Conservation (phyloP, 2,113 vertebrate genomes). For the Rhynchomys soricoides region DNA sequence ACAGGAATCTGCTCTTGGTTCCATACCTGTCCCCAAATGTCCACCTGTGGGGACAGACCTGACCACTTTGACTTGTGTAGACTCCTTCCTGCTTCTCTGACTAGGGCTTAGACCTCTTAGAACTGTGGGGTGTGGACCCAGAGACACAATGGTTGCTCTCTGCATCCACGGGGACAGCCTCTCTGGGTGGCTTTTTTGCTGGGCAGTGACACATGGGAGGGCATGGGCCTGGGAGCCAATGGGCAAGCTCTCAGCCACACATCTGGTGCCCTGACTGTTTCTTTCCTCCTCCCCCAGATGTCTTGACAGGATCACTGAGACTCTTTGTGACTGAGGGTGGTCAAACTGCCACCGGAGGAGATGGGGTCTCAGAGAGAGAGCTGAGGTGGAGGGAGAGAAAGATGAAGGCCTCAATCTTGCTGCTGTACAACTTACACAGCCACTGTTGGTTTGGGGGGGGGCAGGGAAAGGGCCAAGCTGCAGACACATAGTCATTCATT, state of each 20-base stretch:
- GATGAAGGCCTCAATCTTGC: slow-evolving; percentile 48
- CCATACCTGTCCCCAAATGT: not conserved
- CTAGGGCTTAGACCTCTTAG: not conserved
- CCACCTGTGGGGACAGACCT: not conserved
- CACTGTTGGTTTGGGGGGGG: not conserved
- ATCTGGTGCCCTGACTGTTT: slow-evolving; percentile 72
- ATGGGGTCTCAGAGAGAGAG: slow-evolving; percentile 47
- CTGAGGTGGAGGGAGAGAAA: not conserved
- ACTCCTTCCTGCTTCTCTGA: not conserved
- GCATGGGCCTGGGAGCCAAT: not conserved
- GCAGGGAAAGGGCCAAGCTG: not conserved
- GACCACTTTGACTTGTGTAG: not conserved
- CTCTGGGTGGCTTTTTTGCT: not conserved
- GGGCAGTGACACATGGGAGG: not conserved
- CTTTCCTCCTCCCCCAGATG: slow-evolving; percentile 65
- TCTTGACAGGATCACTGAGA: slow-evolving; percentile 66
- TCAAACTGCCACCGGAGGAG: slow-evolving; percentile 25
- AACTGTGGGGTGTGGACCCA: not conserved
- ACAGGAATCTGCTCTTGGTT: not conserved
- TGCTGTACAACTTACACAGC: not conserved
- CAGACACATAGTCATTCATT: slow-evolving; percentile 44
- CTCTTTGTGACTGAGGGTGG: slow-evolving; percentile 71
- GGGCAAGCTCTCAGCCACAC: slow-evolving; percentile 33
- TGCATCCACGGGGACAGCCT: not conserved
- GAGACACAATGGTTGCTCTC: not conserved